Conservation (phyloP, 2,888 invertebrate species). For the Thereva unica region DNA sequence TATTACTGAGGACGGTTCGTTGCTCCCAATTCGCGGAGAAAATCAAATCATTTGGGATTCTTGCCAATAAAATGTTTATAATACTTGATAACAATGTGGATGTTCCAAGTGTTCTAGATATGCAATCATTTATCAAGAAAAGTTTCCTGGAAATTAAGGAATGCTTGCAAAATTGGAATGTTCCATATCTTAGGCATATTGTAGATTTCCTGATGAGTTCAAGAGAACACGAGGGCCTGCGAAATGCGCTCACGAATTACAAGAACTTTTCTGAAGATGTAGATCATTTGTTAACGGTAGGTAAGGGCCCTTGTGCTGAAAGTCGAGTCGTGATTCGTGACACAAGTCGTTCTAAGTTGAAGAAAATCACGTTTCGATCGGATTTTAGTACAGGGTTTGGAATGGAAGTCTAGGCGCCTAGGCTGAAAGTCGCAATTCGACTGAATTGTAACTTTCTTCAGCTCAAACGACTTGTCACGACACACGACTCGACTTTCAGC, state of each 20-base stretch:
- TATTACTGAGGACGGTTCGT: slow-evolving; percentile 72
- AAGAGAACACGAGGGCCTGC: slow-evolving; percentile 44
- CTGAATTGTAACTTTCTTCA: too few species aligned
- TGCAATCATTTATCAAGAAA: slow-evolving; percentile 52
- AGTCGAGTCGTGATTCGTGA: too few species aligned
- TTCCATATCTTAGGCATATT: slow-evolving; percentile 53
- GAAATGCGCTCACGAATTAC: slow-evolving; percentile 52
- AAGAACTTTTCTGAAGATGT: slow-evolving; percentile 50
- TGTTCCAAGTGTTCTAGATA: slow-evolving; percentile 48
- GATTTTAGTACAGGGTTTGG: too few species aligned
- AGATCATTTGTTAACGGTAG: slow-evolving; percentile 52
- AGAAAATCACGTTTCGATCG: too few species aligned
- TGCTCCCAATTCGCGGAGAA: slow-evolving; percentile 52
- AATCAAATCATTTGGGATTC: slow-evolving; percentile 52
- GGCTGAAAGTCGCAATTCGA: too few species aligned
- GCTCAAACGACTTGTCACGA: too few species aligned
- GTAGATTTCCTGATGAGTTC: slow-evolving; percentile 53
- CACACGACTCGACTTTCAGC: too few species aligned
- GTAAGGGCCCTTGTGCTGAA: too few species aligned
- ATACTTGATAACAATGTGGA: slow-evolving; percentile 54
- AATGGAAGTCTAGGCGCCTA: too few species aligned
- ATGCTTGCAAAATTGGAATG: slow-evolving; percentile 52
- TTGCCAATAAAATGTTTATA: slow-evolving; percentile 55
- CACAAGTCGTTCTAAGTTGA: too few species aligned
- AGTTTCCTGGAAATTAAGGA: slow-evolving; percentile 52